Percentiles rank a stretch among this genome's conserved stretches.
These are phyloP conservation scores for Neopelma chrysocephalum DNA, from an alignment of 2,797 vertebrate genomes.

Conservation along the genomic window DNA sequence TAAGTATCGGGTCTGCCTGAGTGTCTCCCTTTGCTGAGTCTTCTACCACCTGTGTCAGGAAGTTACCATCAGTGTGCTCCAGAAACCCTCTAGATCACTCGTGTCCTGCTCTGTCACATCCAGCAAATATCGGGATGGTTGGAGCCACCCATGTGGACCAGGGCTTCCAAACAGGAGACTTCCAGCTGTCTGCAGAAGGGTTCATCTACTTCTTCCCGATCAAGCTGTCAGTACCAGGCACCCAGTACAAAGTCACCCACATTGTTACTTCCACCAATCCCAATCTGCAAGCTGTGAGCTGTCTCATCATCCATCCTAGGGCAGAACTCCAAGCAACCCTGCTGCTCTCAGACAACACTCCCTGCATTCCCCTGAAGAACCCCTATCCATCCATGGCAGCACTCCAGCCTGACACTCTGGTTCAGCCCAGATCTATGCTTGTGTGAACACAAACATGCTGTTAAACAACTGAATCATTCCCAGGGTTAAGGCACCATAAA, in stretches of 20 bases:
- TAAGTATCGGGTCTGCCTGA: background rate
- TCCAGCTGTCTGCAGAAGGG: background rate
- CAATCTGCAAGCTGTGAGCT: background rate
- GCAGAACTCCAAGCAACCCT: background rate
- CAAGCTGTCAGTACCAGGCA: background rate
- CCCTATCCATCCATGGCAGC: background rate
- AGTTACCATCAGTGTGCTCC: background rate
- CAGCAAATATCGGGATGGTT: fast-evolving
- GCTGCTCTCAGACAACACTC: background rate
- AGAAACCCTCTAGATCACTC: background rate
- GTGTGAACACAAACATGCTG: background rate
- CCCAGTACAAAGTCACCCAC: background rate
- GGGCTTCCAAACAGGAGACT: background rate
- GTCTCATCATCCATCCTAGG: background rate
- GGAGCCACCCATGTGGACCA: background rate
- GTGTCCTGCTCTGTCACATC: background rate
- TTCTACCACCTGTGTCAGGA: background rate
- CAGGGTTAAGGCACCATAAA: background rate
- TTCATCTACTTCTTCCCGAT: background rate
- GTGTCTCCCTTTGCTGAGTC: background rate
- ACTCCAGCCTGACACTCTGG: background rate
- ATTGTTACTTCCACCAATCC: background rate
- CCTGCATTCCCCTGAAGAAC: background rate
- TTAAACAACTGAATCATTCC: constrained; percentile 22
- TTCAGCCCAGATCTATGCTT: background rate